Base-by-base conservation (phyloP, 2,888 invertebrate genomes). In the Malthinus flaveolus region DNA sequence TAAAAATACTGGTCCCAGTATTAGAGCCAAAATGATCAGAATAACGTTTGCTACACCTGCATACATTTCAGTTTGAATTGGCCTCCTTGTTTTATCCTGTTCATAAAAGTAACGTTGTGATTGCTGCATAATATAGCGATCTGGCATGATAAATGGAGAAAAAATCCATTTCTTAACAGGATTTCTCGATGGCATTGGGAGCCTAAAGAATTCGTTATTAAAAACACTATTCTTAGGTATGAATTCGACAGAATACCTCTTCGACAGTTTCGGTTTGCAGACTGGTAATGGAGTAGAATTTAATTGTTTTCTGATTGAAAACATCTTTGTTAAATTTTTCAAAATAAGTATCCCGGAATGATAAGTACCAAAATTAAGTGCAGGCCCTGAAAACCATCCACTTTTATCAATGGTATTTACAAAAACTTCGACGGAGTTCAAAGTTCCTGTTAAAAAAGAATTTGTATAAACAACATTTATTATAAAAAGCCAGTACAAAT, bases 301-400 rank as follows among this genome's bases (percentile, higher is more conserved):
- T 23, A 95, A 73, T 70, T 89, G 81, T 53, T 81, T 39, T 1
- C 9, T 7, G 9, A 8, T 9, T 5, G 15, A 39, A 13, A 39
- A 0, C 53, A 95, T 75, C 69, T 94, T 89, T 51, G 80, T 66
- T 1, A 76, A 70, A 74, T 89, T 79, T 0, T 87, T 84, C 49
- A 96, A 70, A 0, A 92, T 89, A 74, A 93, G 81, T 5, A 97
- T 84, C 0, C 90, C 85, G 0, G 95, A 94, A 73, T 92, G 89
- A 89, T 93, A 97, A 0, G 97, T 97, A n/a, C 90, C 95, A 73
- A 85, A 90, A 79, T 97, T 89, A 34, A 91, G 68, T 3, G 74
- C 63, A 0, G 89, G 80, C 9, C 15, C 15, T n/a, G 13, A 39
- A 13, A 3, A 4, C 9, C 9, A 39, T 8, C 35, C 53, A 1